Conservation (phyloP, 2,888 invertebrate species). For the Rugalucina vietnamica region DNA sequence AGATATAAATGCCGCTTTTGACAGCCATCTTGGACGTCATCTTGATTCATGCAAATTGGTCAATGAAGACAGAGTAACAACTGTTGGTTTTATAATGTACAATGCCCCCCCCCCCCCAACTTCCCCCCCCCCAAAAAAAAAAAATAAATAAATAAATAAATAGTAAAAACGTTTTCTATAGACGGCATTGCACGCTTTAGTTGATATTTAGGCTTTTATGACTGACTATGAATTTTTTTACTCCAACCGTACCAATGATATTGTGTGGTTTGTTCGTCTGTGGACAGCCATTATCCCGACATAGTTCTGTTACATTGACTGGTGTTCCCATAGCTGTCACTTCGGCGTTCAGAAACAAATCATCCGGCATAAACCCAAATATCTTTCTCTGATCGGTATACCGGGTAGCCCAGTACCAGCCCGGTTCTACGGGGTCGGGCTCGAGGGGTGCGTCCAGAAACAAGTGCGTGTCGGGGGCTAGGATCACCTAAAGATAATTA, state of each 20-base stretch:
- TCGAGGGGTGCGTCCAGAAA: constrained; percentile 79
- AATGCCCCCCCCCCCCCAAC: no score
- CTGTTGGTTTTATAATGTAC: no score
- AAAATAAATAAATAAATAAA: no score
- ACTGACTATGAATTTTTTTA: not conserved
- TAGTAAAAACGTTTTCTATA: not conserved
- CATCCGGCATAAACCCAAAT: constrained; percentile 75
- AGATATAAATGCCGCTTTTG: no score
- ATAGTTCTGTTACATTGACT: constrained; percentile 62
- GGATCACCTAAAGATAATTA: constrained; percentile 75
- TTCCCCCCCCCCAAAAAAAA: no score
- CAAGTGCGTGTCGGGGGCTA: constrained; percentile 76
- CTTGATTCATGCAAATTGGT: no score
- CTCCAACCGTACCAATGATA: constrained; percentile 72
- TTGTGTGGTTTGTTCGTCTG: constrained; percentile 72
- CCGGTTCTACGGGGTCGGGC: constrained; percentile 78
- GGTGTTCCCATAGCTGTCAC: constrained; percentile 69
- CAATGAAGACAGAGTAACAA: no score
- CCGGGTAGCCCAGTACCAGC: constrained; percentile 51
- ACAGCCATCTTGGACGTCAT: no score
- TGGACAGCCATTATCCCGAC: constrained; percentile 67
- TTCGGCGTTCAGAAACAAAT: constrained; percentile 70
- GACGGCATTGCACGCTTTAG: not conserved
- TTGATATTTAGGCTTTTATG: not conserved
- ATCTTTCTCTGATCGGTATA: constrained; percentile 72